Evolutionary conservation across 2,888 invertebrate genomes (phyloP), one percentile per base, ranked within the genome.

Genomic region (Pristionchus fissidentatus): DNA sequence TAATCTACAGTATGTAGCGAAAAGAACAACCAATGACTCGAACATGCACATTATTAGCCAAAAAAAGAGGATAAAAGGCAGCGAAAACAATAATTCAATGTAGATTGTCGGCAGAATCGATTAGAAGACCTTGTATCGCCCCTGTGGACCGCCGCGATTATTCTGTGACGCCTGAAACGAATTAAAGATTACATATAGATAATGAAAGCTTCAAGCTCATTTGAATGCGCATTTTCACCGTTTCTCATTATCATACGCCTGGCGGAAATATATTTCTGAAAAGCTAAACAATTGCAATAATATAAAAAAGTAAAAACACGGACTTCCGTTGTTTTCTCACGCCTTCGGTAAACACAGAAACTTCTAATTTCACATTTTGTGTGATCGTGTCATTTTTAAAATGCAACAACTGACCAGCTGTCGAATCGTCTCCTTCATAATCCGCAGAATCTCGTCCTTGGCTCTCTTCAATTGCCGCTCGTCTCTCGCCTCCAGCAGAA

Each of bases 401-500:
- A 52, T n/a, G n/a, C 8, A 22, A 52, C 55, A 3, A 82, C 87
- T 84, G 13, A 90, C 93, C 87, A 98, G 94, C 93, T 97, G 96
- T 73, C 98, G 95, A 83, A 99, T 94, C 92, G 99, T 98, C 93
- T 99, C 99, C 93, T 98, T 98, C 92, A 99, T 97, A 83, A 99
- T 95, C 43, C 99, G 95, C 0, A 97, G 97, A 83, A 99, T 97
- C 93, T 99, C 99, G 3, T 96, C 96, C 93, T 97, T 97, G 0
- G 98, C 98, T 93, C 97, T 97, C 83, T 96, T 96, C 19, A 98
- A 96, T 0, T 98, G 97, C 87, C 98, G 94, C 93, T 99, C 98
- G 91, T 96, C 97, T 3, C 97, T 97, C 90, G 98, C 97, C 93
- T 99, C 98, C 90, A 99, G 97, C n/a, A 98, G 97, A 88, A 99